Conservation (phyloP, 2,113 vertebrate species). For the Lophochroa leadbeateri region DNA sequence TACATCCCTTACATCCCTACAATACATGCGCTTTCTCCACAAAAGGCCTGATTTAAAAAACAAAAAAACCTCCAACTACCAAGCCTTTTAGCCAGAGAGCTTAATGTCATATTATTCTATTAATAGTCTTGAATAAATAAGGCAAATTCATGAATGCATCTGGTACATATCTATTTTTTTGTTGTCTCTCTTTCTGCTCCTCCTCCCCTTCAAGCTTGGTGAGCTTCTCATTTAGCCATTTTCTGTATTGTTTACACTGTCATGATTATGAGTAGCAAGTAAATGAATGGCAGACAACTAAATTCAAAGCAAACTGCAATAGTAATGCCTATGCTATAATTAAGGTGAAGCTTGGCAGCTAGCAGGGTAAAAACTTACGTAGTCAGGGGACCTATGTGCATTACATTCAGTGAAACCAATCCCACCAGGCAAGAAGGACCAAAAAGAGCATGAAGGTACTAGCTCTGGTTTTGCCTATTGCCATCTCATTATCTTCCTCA, state of each 20-base stretch:
- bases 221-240: background rate
- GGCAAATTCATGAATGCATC: fast-evolving
- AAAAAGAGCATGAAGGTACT: background rate
- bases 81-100: background rate
- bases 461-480: background rate
- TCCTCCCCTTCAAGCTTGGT: background rate
- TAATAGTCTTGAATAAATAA: background rate
- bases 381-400: background rate
- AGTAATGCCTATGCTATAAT: background rate
- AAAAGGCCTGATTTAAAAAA: background rate
- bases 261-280: background rate
- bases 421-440: background rate
- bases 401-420: background rate
- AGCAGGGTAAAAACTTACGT: fast-evolving
- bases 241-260: background rate
- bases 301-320: background rate
- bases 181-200: background rate
- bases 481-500: background rate
- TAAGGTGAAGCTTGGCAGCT: background rate
- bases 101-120: background rate
- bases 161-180: background rate
- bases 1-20: background rate
- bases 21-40: background rate
- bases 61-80: background rate
- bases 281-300: background rate